phyloP scores from a whole-genome alignment of 2,113 vertebrate genomes.

The Pedetes capensis region DNA sequence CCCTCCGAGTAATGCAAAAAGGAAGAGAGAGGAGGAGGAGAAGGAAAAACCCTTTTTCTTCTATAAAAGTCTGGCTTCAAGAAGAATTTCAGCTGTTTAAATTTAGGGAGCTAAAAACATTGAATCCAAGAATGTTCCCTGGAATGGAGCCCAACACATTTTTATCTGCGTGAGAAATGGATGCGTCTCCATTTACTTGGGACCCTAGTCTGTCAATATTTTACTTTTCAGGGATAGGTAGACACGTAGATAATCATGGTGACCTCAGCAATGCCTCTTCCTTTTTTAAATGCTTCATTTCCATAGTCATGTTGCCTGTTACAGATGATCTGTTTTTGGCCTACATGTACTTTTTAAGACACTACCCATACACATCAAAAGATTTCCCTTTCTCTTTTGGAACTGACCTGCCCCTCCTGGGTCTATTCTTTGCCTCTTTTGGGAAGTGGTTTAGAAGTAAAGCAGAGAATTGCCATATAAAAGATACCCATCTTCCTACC shows the following conservation, averaged over 20 bases:
- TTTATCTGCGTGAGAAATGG: not conserved
- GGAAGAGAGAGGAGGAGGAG: too few species aligned
- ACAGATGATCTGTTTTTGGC: not conserved
- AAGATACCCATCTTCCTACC: not conserved
- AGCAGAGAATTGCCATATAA: not conserved
- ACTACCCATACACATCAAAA: not conserved
- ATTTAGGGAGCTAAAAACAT: slow-evolving; percentile 2
- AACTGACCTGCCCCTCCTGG: not conserved
- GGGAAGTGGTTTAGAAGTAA: not conserved
- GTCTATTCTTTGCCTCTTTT: not conserved
- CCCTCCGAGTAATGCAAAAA: too few species aligned
- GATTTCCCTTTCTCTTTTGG: not conserved
- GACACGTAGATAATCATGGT: not conserved
- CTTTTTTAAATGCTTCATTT: not conserved
- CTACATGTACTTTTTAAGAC: not conserved
- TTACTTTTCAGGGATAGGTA: not conserved
- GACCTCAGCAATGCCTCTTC: not conserved
- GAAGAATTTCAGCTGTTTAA: slow-evolving; percentile 1
- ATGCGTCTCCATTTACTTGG: not conserved
- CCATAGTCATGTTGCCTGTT: not conserved
- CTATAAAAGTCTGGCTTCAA: not conserved
- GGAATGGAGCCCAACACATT: not conserved
- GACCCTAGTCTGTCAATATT: not conserved
- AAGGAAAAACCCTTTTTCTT: not conserved
- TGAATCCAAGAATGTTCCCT: slow-evolving; percentile 1